phyloP scores from a whole-genome alignment of 2,888 invertebrate species.

The Temnothorax ravouxi region DNA sequence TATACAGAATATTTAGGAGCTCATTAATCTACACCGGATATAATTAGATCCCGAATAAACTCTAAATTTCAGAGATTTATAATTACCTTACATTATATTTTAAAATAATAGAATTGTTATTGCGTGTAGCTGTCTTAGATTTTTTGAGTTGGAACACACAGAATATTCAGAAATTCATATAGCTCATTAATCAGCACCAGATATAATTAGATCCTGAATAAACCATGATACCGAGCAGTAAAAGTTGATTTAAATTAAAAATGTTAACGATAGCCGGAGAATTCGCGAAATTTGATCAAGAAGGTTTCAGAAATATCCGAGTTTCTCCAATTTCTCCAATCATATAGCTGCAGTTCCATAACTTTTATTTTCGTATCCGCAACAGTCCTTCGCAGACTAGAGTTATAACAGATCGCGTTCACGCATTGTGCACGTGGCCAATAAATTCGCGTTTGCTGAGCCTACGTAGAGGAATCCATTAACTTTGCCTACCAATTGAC shows the following conservation, averaged over 20 bases:
- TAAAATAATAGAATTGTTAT: not conserved
- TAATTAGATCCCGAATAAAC: not conserved
- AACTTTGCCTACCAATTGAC: slow-evolving; percentile 66
- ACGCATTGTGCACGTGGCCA: slow-evolving; percentile 29
- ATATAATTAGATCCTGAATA: slow-evolving; percentile 3
- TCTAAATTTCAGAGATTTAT: not conserved
- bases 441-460: slow-evolving; percentile 42
- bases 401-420: slow-evolving; percentile 17
- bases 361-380: slow-evolving; percentile 6
- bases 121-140: not conserved
- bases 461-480: slow-evolving; percentile 58
- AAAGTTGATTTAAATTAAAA: not conserved
- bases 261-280: not conserved
- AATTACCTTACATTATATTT: slow-evolving; percentile 12
- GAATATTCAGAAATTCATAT: not conserved
- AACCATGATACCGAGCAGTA: too few relatives aligned
- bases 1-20: not conserved
- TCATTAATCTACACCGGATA: not conserved
- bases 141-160: not conserved
- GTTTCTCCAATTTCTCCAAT: not conserved
- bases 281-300: not conserved
- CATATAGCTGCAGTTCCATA: not conserved
- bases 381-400: slow-evolving; percentile 1
- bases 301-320: not conserved
- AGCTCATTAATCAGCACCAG: not conserved